Base-by-base conservation (phyloP, 2,888 invertebrate genomes). In the Callyntrura guangdongensis region DNA sequence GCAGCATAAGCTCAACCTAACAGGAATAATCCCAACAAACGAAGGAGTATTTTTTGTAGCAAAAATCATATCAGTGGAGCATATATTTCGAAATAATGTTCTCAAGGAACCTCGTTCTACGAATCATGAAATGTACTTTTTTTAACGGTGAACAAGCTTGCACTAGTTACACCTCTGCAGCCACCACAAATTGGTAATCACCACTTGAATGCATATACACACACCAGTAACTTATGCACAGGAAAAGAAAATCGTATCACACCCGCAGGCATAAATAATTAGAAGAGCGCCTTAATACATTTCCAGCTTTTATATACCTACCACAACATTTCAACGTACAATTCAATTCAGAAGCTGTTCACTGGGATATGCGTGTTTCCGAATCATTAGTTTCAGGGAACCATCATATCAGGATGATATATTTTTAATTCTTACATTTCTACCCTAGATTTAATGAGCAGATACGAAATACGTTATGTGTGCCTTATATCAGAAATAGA, bases 371-470 rank as follows among this genome's bases (percentile, higher is more conserved):
- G 81, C 90, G 90, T 90, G 90, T 47, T 90, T 90, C 86, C 81
- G 69, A 90, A 90, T 82, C 90, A 90, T 90, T 90, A 86, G 86
- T 69, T 85, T 36, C 17, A 64, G n/a, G 53, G 8, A 56, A 53
- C 61, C 49, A 17, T 22, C 8, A 53, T 25, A 17, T 22, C 8
- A 53, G 17, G 61, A 74, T 49, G 64, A 49, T 17, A 45, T 14
- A 45, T 69, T 89, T 81, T 64, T 61, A 20, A 36, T 81, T 77
- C 67, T 47, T 56, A 1, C 79, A 53, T 77, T 77, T 89, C 85
- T 74, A 79, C 84, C 89, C 69, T 81, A 90, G 69, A 79, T 90
- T 69, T 85, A 85, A 89, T 79, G 79, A 84, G 67, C 53, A 79
- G 79, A 89, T 84, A 84, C 8, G 45, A 53, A 83, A 67, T 53